Conservation (phyloP, 2,113 vertebrate genomes). For the Lophochroa leadbeateri region DNA sequence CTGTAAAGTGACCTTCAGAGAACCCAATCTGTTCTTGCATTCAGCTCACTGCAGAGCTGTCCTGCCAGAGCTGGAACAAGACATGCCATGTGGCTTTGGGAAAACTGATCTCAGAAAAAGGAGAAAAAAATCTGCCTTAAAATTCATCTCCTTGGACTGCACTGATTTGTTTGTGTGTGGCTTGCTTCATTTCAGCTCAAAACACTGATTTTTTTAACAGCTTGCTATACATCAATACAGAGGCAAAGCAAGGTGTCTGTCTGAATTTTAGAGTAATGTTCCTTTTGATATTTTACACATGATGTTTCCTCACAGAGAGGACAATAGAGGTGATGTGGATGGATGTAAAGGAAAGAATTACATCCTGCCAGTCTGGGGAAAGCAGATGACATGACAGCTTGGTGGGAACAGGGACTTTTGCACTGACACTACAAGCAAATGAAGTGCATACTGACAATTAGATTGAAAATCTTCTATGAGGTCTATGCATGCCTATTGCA, state of each 20-base stretch:
- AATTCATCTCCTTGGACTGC: not conserved
- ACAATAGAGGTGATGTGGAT: not conserved
- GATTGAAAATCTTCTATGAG: not conserved
- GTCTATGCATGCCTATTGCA: not conserved
- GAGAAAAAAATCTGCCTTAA: not conserved
- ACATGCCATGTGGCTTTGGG: not conserved
- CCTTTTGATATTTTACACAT: not conserved
- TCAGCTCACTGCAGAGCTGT: not conserved
- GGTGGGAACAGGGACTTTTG: not conserved
- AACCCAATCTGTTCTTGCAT: not conserved
- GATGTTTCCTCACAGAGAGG: not conserved
- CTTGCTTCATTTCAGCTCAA: not conserved
- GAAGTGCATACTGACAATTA: not conserved
- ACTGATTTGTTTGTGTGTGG: not conserved
- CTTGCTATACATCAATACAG: not conserved
- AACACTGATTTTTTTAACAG: not conserved
- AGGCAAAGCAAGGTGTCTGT: not conserved
- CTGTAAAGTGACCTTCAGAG: not conserved
- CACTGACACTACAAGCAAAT: not conserved
- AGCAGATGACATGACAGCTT: not conserved
- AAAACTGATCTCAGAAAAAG: not conserved
- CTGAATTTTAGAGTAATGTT: not conserved
- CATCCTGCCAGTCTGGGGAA: not conserved
- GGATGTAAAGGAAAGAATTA: not conserved
- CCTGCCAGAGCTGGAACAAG: not conserved